Percentiles rank a stretch among this genome's conserved stretches.
Conservation (phyloP, 2,797 vertebrate genomes). For the Helostoma temminkii region DNA sequence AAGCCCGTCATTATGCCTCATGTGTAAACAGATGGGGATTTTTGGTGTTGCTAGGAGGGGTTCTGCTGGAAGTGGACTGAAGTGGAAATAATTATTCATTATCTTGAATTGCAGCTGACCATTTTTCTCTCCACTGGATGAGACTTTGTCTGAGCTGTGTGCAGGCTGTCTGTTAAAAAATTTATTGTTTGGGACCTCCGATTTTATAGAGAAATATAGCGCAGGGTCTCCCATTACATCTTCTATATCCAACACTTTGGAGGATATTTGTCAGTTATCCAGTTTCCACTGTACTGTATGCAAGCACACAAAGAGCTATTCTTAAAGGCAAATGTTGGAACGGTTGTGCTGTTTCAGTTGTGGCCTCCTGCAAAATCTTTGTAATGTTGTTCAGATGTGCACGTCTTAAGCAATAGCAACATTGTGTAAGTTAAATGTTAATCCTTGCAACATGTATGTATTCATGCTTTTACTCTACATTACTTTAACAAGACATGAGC, state of each 20-base stretch:
- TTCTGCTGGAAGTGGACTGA: slow-evolving; percentile 41
- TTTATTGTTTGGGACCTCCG: slow-evolving; percentile 36
- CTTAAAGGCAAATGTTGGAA: slow-evolving; percentile 60
- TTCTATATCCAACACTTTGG: slow-evolving; percentile 41
- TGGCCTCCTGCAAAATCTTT: slow-evolving; percentile 32
- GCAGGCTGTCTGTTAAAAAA: slow-evolving; percentile 42
- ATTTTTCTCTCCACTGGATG: slow-evolving; percentile 38
- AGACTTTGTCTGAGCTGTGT: slow-evolving; percentile 34
- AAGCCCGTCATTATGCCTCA: slow-evolving; percentile 69
- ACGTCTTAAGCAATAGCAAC: slow-evolving; percentile 28
- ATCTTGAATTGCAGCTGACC: slow-evolving; percentile 43
- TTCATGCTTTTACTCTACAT: slow-evolving; percentile 19
- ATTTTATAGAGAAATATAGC: slow-evolving; percentile 40
- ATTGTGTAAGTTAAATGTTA: slow-evolving; percentile 10
- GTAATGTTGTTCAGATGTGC: slow-evolving; percentile 55
- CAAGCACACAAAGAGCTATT: slow-evolving; percentile 65
- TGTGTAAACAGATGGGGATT: slow-evolving; percentile 58
- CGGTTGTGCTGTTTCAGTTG: slow-evolving; percentile 34
- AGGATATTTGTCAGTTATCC: slow-evolving; percentile 50
- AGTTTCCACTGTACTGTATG: slow-evolving; percentile 42
- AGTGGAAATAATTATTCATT: slow-evolving; percentile 64
- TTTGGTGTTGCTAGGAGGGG: slow-evolving; percentile 62
- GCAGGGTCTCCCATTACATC: slow-evolving; percentile 26
- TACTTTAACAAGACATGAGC: slow-evolving; percentile 2
- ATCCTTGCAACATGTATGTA: not conserved